A percentile compares a stretch with the other conserved stretches of the same genome.
phyloP scores from a whole-genome alignment of 2,113 vertebrate species.

The Corythornis vintsioides region DNA sequence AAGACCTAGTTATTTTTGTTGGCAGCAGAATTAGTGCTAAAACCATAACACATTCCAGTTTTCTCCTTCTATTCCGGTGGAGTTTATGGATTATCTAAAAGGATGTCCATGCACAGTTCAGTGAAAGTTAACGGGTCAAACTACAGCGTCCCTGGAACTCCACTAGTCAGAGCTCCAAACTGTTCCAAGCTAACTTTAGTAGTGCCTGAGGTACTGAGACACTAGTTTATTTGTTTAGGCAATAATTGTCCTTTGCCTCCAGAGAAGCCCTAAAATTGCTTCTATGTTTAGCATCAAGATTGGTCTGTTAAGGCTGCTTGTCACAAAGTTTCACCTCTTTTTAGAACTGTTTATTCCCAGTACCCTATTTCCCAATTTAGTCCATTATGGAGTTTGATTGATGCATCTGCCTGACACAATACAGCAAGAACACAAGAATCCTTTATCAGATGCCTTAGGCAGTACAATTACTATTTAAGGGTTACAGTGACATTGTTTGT shows the following conservation, averaged over 20 bases:
- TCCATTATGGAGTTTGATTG: constrained; percentile 61
- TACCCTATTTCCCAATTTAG: constrained; percentile 72
- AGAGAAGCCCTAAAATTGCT: constrained; percentile 77
- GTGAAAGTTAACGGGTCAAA: constrained; percentile 49
- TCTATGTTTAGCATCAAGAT: constrained; percentile 86
- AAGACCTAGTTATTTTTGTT: constrained; percentile 40
- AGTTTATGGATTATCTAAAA: constrained; percentile 68
- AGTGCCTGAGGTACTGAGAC: constrained; percentile 72
- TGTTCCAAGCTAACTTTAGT: constrained; percentile 45
- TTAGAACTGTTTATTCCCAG: constrained; percentile 74
- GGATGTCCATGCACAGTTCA: constrained; percentile 60
- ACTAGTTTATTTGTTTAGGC: constrained; percentile 83
- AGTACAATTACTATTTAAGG: constrained; percentile 14
- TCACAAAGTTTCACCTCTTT: constrained; percentile 77
- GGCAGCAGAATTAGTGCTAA: constrained; percentile 31
- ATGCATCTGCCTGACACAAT: constrained; percentile 65
- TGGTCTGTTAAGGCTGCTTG: constrained; percentile 73
- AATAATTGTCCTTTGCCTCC: constrained; percentile 80
- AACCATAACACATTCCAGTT: constrained; percentile 6
- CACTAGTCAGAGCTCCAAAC: not conserved
- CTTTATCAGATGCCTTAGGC: constrained; percentile 46
- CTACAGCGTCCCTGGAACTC: constrained; percentile 13
- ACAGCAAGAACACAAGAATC: constrained; percentile 46
- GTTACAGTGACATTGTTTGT: constrained; percentile 29
- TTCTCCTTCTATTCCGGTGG: constrained; percentile 52